Conservation (phyloP, 1,140 invertebrate species). For the Achroia grisella region DNA sequence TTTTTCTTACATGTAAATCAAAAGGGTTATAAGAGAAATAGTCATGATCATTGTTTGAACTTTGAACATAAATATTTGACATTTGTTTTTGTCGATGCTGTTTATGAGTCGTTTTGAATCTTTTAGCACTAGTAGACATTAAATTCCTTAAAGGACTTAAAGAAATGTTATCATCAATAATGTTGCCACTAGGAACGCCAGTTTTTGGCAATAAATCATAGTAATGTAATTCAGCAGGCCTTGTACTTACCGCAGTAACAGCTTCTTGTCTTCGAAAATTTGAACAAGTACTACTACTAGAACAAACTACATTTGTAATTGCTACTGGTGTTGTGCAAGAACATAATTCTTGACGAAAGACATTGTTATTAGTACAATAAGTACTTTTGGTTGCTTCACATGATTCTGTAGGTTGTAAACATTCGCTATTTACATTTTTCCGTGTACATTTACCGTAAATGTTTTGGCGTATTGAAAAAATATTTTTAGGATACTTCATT, state of each 20-base stretch:
- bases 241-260: slow-evolving; percentile 4
- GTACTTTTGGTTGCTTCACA: no score
- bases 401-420: no score
- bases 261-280: slow-evolving; percentile 7
- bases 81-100: slow-evolving; percentile 7
- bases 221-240: slow-evolving; percentile 10
- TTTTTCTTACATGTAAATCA: slow-evolving; percentile 30
- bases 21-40: not conserved
- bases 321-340: slow-evolving; percentile 19
- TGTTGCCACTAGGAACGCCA: slow-evolving; percentile 13
- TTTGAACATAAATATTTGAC: not conserved
- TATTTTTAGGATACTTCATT: slow-evolving; percentile 6
- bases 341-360: slow-evolving; percentile 14
- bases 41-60: not conserved
- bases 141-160: not conserved
- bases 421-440: no score
- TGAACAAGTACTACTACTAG: slow-evolving; percentile 5
- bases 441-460: no score
- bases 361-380: no score
- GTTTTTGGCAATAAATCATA: slow-evolving; percentile 23
- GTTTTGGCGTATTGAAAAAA: no score
- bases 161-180: slow-evolving; percentile 1
- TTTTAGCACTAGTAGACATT: not conserved
- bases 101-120: slow-evolving; percentile 2
- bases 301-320: slow-evolving; percentile 13